Evolutionary conservation across 2,888 invertebrate species (phyloP), one percentile per base, ranked within the genome.

Genomic region (Ochlodes sylvanus): DNA sequence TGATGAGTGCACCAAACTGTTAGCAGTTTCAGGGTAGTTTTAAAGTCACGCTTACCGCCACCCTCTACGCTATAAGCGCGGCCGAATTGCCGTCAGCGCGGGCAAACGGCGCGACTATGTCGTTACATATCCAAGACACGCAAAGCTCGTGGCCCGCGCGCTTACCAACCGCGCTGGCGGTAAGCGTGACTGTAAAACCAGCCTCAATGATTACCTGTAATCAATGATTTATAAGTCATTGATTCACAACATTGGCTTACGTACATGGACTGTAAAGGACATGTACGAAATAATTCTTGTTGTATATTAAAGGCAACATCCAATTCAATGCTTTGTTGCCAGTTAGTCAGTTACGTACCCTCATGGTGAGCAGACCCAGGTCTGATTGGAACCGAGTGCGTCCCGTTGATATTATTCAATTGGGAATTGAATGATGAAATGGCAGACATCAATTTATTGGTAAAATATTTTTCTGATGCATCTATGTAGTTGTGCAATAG

Each of bases 301-400:
- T 54, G 41, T 62, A 38, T 41, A 55, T 55, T 63, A 55, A 55
- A n/a, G 55, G 44, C 32, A 56, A 15, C 27, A 15, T 17, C 15
- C 42, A 44, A 0, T 3, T 15, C 9, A 32, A 6, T 21, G 21
- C 15, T 54, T 63, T 17, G 15, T 47, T 12, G 19, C n/a, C 32
- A 34, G 3, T 56, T 56, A 56, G 44, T 56, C 44, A 56, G 55
- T 32, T 44, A 14, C 34, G 63, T 56, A 34, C 56, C 55, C 34
- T 27, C 14, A 3, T 2, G 42, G 63, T 34, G 44, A 7, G 17
- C 63, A 56, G 63, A 52, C 62, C 41, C 5, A 6, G 21, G 41
- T 55, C 55, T 54, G 7, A 15, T 14, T 15, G 5, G 7, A 15
- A 27, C 32, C n/a, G 42, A 42, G 32, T 21, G 47, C 12, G n/a